A percentile compares a stretch with the other conserved stretches of the same genome.
phyloP scores from a whole-genome alignment of 2,797 vertebrate species.

The Vespertilio murinus region DNA sequence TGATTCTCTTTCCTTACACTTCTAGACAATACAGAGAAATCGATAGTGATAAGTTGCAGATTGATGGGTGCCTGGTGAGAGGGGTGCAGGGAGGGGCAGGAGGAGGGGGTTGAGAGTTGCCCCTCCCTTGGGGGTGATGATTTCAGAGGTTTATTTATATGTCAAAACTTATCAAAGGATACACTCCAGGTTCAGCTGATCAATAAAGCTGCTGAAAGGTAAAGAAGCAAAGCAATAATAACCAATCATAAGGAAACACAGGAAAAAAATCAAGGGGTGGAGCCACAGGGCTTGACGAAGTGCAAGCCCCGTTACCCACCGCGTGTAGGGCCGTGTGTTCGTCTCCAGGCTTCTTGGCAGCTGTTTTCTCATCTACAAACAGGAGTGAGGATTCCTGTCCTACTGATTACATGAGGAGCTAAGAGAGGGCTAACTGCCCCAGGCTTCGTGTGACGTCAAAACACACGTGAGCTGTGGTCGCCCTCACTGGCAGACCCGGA shows the following conservation, averaged over 20 bases:
- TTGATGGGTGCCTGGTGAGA: background rate
- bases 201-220: background rate
- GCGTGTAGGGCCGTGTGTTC: accelerated
- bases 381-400: background rate
- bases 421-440: background rate
- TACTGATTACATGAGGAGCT: background rate
- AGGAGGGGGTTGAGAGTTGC: background rate
- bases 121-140: background rate
- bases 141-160: background rate
- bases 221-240: background rate
- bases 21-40: background rate
- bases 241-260: background rate
- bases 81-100: no score
- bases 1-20: background rate
- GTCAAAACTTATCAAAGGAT: background rate
- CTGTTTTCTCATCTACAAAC: background rate
- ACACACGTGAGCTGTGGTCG: accelerated
- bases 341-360: background rate
- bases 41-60: background rate
- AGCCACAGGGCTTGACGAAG: background rate
- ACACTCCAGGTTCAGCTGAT: background rate
- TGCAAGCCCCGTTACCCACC: accelerated
- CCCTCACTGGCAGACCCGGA: background rate
- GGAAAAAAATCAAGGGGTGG: background rate
- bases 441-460: background rate